Conservation (phyloP, 2,888 invertebrate genomes). For the Clistopyga incitator region DNA sequence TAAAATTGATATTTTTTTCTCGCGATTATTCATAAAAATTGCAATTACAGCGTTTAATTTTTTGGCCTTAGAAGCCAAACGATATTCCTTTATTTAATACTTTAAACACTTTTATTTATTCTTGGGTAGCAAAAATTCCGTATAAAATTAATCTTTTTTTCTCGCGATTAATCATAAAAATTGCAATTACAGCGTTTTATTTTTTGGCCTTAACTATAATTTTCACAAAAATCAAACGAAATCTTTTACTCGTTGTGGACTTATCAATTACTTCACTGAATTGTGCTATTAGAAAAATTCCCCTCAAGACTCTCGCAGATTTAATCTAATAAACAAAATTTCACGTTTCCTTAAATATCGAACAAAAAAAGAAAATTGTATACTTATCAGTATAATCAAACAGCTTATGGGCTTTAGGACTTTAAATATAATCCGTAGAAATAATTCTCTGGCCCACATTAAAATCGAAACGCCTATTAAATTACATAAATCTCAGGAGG, state of each 20-base stretch:
- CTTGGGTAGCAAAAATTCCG: background rate
- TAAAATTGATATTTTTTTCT: too few species aligned
- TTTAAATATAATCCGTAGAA: slow-evolving; percentile 10
- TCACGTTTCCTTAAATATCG: background rate
- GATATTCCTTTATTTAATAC: too few species aligned
- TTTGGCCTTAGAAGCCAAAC: too few species aligned
- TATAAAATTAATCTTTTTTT: background rate
- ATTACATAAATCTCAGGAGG: background rate
- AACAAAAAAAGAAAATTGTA: too few species aligned
- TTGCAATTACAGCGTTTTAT: background rate
- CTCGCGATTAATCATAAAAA: background rate
- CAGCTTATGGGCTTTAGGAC: slow-evolving; percentile 5
- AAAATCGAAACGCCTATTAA: slow-evolving; percentile 1
- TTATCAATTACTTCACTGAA: background rate
- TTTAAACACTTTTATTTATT: too few species aligned
- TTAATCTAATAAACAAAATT: background rate
- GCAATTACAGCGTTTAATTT: too few species aligned
- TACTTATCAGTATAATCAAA: background rate
- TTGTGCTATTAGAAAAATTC: background rate
- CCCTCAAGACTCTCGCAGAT: background rate
- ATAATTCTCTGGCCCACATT: slow-evolving; percentile 19
- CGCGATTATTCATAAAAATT: too few species aligned
- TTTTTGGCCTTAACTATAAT: background rate
- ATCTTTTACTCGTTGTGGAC: background rate
- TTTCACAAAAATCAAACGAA: background rate